These are phyloP conservation scores for Antitype chi DNA, from an alignment of 2,888 invertebrate species.

Conservation along the genomic window DNA sequence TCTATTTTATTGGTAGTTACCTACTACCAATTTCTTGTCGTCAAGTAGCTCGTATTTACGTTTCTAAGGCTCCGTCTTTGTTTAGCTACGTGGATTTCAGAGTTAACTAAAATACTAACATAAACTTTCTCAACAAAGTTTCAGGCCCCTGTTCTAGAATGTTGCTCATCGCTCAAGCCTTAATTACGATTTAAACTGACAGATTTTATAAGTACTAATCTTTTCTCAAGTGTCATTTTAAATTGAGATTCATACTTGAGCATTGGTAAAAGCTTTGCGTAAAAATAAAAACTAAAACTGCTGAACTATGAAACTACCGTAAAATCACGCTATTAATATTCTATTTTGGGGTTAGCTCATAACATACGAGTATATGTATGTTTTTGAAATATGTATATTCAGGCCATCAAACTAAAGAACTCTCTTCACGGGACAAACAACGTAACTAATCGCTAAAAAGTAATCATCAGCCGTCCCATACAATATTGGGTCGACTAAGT, in stretches of 20 bases:
- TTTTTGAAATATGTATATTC: too few relatives aligned
- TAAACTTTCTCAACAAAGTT: constrained; percentile 7
- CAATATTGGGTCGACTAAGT: too few relatives aligned
- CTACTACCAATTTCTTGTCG: neutral
- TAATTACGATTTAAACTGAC: neutral
- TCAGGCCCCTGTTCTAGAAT: neutral
- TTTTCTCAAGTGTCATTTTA: neutral
- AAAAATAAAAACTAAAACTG: too few relatives aligned
- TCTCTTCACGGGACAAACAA: too few relatives aligned
- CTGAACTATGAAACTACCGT: too few relatives aligned
- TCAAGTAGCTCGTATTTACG: constrained; percentile 2
- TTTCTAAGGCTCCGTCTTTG: neutral
- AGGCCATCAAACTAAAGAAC: too few relatives aligned
- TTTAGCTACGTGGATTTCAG: neutral
- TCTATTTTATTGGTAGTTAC: too few relatives aligned
- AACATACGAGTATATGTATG: too few relatives aligned
- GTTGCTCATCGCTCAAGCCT: neutral
- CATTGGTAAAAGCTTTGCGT: neutral
- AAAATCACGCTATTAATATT: too few relatives aligned
- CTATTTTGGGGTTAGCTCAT: too few relatives aligned
- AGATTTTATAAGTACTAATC: neutral
- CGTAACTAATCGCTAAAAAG: too few relatives aligned
- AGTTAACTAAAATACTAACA: constrained; percentile 10
- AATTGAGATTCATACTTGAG: constrained; percentile 1
- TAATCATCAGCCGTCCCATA: too few relatives aligned